These are phyloP conservation scores for Spodoptera frugiperda DNA, from an alignment of 1,140 invertebrate genomes.

Conservation along the genomic window DNA sequence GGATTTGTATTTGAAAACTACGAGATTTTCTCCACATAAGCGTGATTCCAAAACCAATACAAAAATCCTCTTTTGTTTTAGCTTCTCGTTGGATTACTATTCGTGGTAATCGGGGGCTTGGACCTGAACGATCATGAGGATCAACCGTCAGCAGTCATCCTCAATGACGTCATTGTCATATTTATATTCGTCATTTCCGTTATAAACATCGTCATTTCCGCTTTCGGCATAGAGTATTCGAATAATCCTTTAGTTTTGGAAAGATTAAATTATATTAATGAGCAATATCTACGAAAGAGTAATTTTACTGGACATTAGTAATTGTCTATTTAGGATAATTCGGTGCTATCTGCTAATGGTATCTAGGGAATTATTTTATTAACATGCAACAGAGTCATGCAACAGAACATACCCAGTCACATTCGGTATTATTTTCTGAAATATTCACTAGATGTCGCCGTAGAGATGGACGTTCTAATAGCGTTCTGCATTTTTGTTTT, in stretches of 20 bases:
- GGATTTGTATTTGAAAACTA: no score
- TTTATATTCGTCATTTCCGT: constrained; percentile 93
- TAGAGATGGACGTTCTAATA: no score
- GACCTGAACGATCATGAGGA: constrained; percentile 92
- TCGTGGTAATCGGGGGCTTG: constrained; percentile 92
- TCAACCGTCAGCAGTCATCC: constrained; percentile 89
- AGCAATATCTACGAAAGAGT: constrained; percentile 72
- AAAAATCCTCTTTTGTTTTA: constrained; percentile 76
- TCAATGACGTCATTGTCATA: constrained; percentile 93
- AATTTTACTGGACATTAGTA: constrained; percentile 62
- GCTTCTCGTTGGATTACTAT: constrained; percentile 92
- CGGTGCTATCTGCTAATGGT: no score
- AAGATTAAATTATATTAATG: constrained; percentile 74
- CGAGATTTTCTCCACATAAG: no score
- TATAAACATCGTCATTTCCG: constrained; percentile 92
- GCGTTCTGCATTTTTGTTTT: no score
- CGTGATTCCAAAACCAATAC: no score
- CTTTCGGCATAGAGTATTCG: constrained; percentile 92
- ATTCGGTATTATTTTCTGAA: no score
- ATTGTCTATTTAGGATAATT: not conserved
- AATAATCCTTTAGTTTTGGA: constrained; percentile 87
- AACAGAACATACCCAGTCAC: no score
- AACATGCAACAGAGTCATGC: no score
- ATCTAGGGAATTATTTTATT: no score
- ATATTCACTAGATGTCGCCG: no score